phyloP scores from a whole-genome alignment of 1,140 invertebrate species.

The Andricus grossulariae region DNA sequence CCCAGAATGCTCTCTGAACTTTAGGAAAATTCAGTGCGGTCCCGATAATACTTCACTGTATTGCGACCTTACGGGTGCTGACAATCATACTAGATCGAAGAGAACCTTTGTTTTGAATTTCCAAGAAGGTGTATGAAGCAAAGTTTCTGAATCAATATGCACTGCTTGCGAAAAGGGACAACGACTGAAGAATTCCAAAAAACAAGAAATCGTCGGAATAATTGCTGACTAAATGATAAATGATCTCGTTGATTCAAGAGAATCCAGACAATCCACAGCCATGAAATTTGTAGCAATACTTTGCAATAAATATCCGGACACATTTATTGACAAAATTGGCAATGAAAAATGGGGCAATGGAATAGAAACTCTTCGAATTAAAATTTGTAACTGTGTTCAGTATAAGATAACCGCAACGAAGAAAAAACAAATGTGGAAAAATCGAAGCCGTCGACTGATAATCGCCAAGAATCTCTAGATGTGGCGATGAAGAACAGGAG shows the following conservation, averaged over 20 bases:
- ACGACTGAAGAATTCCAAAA: too few relatives aligned
- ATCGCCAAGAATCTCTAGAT: slow-evolving; percentile 31
- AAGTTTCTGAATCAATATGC: too few relatives aligned
- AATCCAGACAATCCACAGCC: neutral
- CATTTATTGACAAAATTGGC: neutral
- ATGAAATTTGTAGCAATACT: neutral
- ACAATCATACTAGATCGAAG: too few relatives aligned
- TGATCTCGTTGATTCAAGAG: too few relatives aligned
- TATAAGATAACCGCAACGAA: neutral
- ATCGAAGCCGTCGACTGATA: neutral
- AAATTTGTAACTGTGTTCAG: neutral
- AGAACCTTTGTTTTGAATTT: too few relatives aligned
- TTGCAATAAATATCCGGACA: neutral
- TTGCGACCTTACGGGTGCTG: too few relatives aligned
- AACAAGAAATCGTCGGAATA: neutral
- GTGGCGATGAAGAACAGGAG: neutral
- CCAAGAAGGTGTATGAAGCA: too few relatives aligned
- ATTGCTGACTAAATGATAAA: too few relatives aligned
- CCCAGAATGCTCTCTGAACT: too few relatives aligned
- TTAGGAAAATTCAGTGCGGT: too few relatives aligned
- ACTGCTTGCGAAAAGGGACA: too few relatives aligned
- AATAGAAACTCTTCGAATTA: neutral
- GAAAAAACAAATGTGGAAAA: neutral
- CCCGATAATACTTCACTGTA: too few relatives aligned
- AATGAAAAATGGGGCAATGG: neutral